A percentile compares a stretch with the other conserved stretches of the same genome.
Evolutionary conservation across 2,888 invertebrate genomes (phyloP).

Genomic region (Cosmopolites sordidus): DNA sequence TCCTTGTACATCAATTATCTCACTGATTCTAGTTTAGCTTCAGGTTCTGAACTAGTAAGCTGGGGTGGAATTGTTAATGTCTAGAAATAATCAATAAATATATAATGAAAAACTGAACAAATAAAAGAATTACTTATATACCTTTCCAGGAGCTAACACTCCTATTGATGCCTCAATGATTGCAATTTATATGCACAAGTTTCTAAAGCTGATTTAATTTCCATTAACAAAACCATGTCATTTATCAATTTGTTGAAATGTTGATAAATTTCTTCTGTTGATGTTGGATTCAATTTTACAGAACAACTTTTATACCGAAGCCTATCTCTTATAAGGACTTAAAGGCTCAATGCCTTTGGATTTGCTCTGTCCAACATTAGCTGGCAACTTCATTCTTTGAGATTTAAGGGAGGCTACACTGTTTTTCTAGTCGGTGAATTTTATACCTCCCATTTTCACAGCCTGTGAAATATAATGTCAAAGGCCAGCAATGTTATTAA

Average conservation of each 20-base stretch:
- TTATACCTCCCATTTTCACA: constrained; percentile 84
- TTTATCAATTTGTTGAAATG: constrained; percentile 95
- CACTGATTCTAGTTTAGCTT: constrained; percentile 48
- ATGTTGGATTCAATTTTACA: constrained; percentile 86
- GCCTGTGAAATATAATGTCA: constrained; percentile 56
- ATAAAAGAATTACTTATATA: constrained; percentile 37
- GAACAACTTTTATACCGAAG: constrained; percentile 61
- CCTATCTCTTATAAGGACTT: constrained; percentile 81
- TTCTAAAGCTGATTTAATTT: constrained; percentile 82
- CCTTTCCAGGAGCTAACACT: constrained; percentile 84
- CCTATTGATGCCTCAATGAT: constrained; percentile 91
- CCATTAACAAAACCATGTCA: constrained; percentile 88
- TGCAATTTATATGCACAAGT: constrained; percentile 95
- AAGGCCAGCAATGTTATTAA: constrained; percentile 18
- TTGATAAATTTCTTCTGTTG: constrained; percentile 89
- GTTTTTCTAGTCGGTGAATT: constrained; percentile 92
- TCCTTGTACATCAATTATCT: constrained; percentile 79
- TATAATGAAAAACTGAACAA: constrained; percentile 2
- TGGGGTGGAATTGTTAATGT: constrained; percentile 66
- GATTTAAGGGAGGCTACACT: constrained; percentile 86
- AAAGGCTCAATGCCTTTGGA: constrained; percentile 95
- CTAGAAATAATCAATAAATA: constrained; percentile 42
- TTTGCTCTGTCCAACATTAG: constrained; percentile 96
- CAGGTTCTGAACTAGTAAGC: constrained; percentile 44
- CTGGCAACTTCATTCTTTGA: constrained; percentile 93